A percentile compares a stretch with the other conserved stretches of the same genome.
Evolutionary conservation across 2,888 invertebrate genomes (phyloP).

Genomic region (Atherix ibis): DNA sequence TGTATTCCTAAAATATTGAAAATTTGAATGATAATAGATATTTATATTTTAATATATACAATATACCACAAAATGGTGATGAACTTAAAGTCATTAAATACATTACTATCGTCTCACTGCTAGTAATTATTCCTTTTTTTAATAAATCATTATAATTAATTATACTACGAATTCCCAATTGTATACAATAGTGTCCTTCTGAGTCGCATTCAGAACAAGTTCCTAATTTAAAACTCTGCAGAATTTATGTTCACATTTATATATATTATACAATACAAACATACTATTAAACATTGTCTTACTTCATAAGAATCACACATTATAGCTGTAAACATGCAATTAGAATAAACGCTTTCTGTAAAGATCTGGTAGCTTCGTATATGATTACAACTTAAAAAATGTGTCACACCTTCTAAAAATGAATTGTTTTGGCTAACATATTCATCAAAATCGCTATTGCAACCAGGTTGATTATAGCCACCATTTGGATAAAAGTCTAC

Average conservation of each 20-base stretch:
- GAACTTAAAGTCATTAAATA: conserved; percentile 56
- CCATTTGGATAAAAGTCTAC: conserved; percentile 89
- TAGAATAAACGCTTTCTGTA: conserved; percentile 62
- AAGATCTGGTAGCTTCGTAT: conserved; percentile 70
- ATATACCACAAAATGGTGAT: conserved; percentile 64
- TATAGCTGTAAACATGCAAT: conserved; percentile 62
- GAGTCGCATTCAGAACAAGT: conserved; percentile 53
- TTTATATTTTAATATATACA: conserved; percentile 6
- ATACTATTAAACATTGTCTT: conserved; percentile 17
- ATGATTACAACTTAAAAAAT: conserved; percentile 67
- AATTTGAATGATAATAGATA: too few relatives aligned
- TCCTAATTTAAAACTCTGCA: conserved; percentile 49
- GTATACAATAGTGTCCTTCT: conserved; percentile 48
- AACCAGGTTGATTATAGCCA: conserved; percentile 64
- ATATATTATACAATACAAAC: too few relatives aligned
- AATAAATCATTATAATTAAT: conserved; percentile 38
- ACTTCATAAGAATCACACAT: conserved; percentile 66
- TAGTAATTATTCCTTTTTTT: conserved; percentile 32
- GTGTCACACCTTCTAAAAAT: conserved; percentile 40
- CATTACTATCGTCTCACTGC: conserved; percentile 40
- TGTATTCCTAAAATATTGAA: conserved; percentile 42
- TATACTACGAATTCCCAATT: conserved; percentile 49
- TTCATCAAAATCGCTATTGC: conserved; percentile 41
- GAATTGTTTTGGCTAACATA: conserved; percentile 46
- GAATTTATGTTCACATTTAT: too few relatives aligned